Conservation (phyloP, 2,113 vertebrate genomes). For the Macheiramphus alcinus region DNA sequence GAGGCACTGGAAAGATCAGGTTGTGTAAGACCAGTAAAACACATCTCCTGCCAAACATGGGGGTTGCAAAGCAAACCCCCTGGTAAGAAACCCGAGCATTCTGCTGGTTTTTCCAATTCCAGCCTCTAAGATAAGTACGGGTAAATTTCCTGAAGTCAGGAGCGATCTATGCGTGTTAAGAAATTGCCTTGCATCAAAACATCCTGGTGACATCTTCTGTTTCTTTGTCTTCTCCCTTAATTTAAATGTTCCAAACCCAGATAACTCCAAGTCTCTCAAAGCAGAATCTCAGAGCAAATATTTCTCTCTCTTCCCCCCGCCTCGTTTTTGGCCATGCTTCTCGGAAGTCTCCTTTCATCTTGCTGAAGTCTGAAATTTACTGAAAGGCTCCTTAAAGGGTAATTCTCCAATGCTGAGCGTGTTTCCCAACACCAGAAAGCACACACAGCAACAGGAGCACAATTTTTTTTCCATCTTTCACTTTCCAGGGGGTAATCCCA, state of each 20-base stretch:
- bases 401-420: not conserved
- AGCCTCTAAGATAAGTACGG: not conserved
- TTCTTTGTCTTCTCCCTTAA: slow-evolving; percentile 24
- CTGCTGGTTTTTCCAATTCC: not conserved
- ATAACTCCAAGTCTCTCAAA: not conserved
- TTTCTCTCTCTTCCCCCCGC: not conserved
- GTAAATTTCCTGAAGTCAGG: not conserved
- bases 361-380: not conserved
- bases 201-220: not conserved
- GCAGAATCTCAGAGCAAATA: not conserved
- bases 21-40: not conserved
- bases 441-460: not conserved
- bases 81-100: not conserved
- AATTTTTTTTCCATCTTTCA: not conserved
- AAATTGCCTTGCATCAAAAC: not conserved
- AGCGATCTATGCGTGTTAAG: not conserved
- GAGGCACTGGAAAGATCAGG: not conserved
- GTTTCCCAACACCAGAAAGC: not conserved
- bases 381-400: not conserved
- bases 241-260: not conserved
- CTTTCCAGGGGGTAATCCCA: not conserved
- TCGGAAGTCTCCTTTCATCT: not conserved
- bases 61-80: not conserved
- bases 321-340: not conserved
- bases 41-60: not conserved